Conservation (phyloP, 2,888 invertebrate species). For the Tenthredo scrophulariae region DNA sequence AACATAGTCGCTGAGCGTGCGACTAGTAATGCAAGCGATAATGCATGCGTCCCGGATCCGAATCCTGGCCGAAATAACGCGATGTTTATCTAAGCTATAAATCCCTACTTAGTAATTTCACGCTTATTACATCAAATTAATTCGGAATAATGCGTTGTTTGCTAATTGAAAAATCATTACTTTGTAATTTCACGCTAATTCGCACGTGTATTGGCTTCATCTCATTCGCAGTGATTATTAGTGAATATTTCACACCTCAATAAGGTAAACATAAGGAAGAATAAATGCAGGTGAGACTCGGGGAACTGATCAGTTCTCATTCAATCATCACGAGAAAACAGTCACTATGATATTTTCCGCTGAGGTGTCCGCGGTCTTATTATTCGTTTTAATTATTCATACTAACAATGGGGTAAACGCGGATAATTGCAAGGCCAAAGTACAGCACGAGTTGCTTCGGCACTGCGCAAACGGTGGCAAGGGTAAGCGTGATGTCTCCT, state of each 20-base stretch:
- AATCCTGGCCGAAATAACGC: too few species aligned
- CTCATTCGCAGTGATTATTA: neutral
- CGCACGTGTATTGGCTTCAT: neutral
- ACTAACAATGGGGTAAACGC: neutral
- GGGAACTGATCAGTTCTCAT: neutral
- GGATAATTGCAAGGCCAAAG: constrained; percentile 19
- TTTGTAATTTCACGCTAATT: neutral
- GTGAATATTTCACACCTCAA: constrained; percentile 39
- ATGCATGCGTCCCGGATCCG: too few species aligned
- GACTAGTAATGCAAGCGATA: too few species aligned
- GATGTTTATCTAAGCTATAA: too few species aligned
- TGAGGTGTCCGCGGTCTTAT: neutral
- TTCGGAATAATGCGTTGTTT: too few species aligned
- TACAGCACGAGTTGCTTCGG: neutral
- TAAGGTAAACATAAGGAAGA: constrained; percentile 10
- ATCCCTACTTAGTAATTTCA: too few species aligned
- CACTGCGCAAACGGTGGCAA: neutral
- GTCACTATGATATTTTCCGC: neutral
- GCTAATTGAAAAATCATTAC: too few species aligned
- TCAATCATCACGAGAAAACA: neutral
- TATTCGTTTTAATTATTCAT: neutral
- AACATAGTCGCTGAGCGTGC: too few species aligned
- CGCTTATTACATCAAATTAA: too few species aligned
- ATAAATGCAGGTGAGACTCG: constrained; percentile 37
- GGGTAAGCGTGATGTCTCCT: neutral